Conservation (phyloP, 2,797 vertebrate genomes). For the Eupleurogrammus muticus region DNA sequence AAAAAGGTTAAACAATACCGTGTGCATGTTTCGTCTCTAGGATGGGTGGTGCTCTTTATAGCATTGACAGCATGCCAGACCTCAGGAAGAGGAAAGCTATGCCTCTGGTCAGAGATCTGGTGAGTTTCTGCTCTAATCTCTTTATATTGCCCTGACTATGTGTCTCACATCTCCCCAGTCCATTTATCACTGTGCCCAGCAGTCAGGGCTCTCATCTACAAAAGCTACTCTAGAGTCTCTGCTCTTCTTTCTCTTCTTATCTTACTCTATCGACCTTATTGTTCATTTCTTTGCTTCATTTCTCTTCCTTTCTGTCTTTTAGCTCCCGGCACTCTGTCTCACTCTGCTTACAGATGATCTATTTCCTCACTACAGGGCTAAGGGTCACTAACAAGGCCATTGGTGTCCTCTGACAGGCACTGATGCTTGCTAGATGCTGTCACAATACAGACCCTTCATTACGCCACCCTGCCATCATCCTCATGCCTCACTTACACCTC, state of each 20-base stretch:
- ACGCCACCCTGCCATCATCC: slow-evolving; percentile 1
- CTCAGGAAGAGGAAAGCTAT: slow-evolving; percentile 98
- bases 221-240: slow-evolving; percentile 17
- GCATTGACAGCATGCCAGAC: slow-evolving; percentile 99
- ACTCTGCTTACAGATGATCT: not conserved
- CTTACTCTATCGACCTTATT: slow-evolving; percentile 9
- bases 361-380: slow-evolving; percentile 9
- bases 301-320: slow-evolving; percentile 3
- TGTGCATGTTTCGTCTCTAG: slow-evolving; percentile 79
- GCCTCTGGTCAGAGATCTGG: slow-evolving; percentile 97
- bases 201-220: slow-evolving; percentile 1
- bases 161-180: slow-evolving; percentile 42
- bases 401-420: slow-evolving; percentile 41
- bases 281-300: not conserved
- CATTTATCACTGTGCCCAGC: slow-evolving; percentile 38
- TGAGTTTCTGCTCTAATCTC: slow-evolving; percentile 82
- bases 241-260: not conserved
- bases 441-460: slow-evolving; percentile 35
- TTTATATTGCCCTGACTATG: slow-evolving; percentile 38
- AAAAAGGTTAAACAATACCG: not conserved
- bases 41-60: slow-evolving; percentile 96
- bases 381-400: slow-evolving; percentile 15
- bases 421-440: slow-evolving; percentile 35
- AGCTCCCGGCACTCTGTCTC: slow-evolving; percentile 23
- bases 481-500: slow-evolving; percentile 7